Evolutionary conservation across 2,888 invertebrate genomes (phyloP).

Genomic region (Lepidocyrtoides sp.): DNA sequence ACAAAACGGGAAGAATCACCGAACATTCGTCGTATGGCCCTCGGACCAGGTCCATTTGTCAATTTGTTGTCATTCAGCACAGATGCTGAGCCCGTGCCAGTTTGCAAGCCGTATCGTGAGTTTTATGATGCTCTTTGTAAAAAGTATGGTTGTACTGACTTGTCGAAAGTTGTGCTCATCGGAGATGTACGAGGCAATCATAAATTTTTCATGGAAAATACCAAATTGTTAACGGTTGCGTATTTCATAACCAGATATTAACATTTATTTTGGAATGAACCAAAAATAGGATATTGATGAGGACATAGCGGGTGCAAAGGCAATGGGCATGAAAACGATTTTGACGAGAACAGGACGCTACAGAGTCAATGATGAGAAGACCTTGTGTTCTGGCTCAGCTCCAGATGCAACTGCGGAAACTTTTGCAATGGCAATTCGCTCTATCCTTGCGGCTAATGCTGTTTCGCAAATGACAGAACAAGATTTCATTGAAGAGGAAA

Average conservation of each 20-base stretch:
- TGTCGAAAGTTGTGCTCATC: conserved; percentile 60
- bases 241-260: too few species aligned
- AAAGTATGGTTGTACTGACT: conserved; percentile 26
- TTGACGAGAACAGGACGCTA: conserved; percentile 74
- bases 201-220: too few species aligned
- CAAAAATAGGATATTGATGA: conserved; percentile 59
- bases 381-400: conserved; percentile 48
- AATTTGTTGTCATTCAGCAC: conserved; percentile 50
- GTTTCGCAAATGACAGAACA: conserved; percentile 64
- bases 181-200: conserved; percentile 72
- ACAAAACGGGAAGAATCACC: conserved; percentile 12
- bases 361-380: conserved; percentile 51
- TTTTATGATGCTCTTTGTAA: conserved; percentile 60
- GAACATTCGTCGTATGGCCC: not conserved
- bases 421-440: conserved; percentile 64
- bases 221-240: too few species aligned
- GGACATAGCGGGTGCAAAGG: conserved; percentile 64
- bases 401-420: conserved; percentile 73
- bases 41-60: conserved; percentile 69
- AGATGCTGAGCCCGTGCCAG: conserved; percentile 62
- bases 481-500: conserved; percentile 59
- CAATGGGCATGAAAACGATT: conserved; percentile 65
- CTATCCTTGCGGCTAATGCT: conserved; percentile 56
- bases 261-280: not conserved
- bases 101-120: conserved; percentile 56